Percentiles rank a stretch among this genome's conserved stretches.
Conservation (phyloP, 2,888 invertebrate genomes). For the Acrobasis consociella region DNA sequence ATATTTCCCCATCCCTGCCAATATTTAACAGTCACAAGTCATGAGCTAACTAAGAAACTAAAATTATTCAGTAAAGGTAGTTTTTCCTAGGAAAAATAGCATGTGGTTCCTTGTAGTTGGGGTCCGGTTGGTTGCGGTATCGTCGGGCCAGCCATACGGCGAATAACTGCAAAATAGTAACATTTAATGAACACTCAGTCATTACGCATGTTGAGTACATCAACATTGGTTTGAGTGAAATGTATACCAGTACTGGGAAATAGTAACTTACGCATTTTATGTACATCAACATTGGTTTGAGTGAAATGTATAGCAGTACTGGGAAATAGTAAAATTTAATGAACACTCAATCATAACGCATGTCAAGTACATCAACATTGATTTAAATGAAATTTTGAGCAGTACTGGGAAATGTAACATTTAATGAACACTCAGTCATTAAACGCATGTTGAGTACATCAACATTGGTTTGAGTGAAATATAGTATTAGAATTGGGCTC, state of each 20-base stretch:
- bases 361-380: no score
- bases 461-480: no score
- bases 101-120: slow-evolving; percentile 87
- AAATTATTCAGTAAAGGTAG: slow-evolving; percentile 69
- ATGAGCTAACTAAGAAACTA: slow-evolving; percentile 8
- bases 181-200: not conserved
- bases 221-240: no score
- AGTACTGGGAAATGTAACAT: no score
- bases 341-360: not conserved
- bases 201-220: no score
- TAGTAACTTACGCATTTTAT: no score
- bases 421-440: not conserved
- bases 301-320: slow-evolving; percentile 59
- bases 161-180: slow-evolving; percentile 86
- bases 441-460: no score
- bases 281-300: no score
- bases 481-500: no score
- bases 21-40: slow-evolving; percentile 9
- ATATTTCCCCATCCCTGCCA: not conserved
- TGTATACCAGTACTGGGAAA: no score
- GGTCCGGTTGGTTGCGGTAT: slow-evolving; percentile 91
- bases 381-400: no score
- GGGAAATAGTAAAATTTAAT: slow-evolving; percentile 48
- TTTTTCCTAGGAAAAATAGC: slow-evolving; percentile 86
- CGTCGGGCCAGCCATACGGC: slow-evolving; percentile 91